phyloP scores from a whole-genome alignment of 2,888 invertebrate species.

The Thera obeliscata region DNA sequence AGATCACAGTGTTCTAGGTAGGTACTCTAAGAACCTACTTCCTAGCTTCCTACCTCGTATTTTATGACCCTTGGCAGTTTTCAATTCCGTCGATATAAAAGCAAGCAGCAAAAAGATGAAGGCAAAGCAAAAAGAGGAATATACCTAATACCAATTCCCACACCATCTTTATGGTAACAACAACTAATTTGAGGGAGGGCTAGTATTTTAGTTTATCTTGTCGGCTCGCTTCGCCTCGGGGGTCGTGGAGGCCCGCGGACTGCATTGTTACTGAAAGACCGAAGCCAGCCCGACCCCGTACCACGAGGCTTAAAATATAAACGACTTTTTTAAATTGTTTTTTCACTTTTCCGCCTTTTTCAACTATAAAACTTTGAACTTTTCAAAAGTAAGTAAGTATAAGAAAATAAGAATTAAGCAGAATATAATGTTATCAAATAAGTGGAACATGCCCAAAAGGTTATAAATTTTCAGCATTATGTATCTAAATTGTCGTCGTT shows the following conservation, averaged over 20 bases:
- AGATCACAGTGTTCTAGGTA: too few species aligned
- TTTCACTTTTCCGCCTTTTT: too few species aligned
- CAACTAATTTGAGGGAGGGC: constrained; percentile 32
- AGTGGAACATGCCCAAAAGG: too few species aligned
- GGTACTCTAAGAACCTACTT: too few species aligned
- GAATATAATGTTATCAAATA: too few species aligned
- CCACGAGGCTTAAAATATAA: too few species aligned
- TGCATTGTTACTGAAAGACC: constrained; percentile 13
- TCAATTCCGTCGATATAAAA: not conserved
- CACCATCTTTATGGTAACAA: constrained; percentile 28
- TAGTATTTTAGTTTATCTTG: constrained; percentile 24
- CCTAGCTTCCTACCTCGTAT: not conserved
- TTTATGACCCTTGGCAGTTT: not conserved
- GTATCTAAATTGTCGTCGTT: too few species aligned
- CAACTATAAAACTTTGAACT: too few species aligned
- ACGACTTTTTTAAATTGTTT: too few species aligned
- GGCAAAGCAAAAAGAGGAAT: not conserved
- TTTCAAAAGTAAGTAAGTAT: too few species aligned
- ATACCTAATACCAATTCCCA: not conserved
- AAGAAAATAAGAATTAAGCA: too few species aligned
- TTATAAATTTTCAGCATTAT: too few species aligned
- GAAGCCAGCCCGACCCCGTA: not conserved
- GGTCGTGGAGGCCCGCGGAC: constrained; percentile 10
- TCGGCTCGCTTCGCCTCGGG: constrained; percentile 25
- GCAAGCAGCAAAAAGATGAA: not conserved